Percentiles rank a stretch among this genome's conserved stretches.
Evolutionary conservation across 2,113 vertebrate genomes (phyloP).

Genomic region (Tachuris rubrigastra): DNA sequence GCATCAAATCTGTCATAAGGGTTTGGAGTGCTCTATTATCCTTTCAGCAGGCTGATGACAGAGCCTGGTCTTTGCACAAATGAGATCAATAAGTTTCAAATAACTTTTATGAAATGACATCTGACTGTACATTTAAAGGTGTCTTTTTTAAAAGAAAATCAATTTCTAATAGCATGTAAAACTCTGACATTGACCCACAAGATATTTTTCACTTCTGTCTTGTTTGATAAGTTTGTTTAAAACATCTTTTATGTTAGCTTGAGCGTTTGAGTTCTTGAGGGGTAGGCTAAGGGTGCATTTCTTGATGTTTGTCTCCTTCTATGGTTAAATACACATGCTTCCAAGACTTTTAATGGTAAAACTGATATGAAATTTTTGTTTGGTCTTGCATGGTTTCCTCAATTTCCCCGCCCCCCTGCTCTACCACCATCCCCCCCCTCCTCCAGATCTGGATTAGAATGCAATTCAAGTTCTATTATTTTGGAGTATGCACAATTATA

Average conservation of each 20-base stretch:
- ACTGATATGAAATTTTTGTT: constrained; percentile 19
- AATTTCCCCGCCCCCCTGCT: neutral
- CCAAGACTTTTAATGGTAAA: constrained; percentile 6
- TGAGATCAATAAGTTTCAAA: constrained; percentile 81
- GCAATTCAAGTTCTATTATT: constrained; percentile 36
- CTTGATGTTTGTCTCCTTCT: constrained; percentile 14
- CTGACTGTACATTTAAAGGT: constrained; percentile 66
- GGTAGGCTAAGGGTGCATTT: neutral
- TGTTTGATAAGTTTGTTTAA: constrained; percentile 68
- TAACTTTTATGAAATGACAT: constrained; percentile 74
- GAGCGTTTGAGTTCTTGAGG: neutral
- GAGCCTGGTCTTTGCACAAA: constrained; percentile 68
- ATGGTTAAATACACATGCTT: neutral
- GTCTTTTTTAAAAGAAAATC: constrained; percentile 66
- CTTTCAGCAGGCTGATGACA: constrained; percentile 76
- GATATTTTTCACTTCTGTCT: constrained; percentile 50
- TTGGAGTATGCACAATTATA: constrained; percentile 46
- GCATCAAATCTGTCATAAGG: constrained; percentile 76
- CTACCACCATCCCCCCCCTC: too few species aligned
- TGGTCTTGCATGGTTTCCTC: constrained; percentile 27
- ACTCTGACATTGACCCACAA: constrained; percentile 49
- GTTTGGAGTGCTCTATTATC: constrained; percentile 78
- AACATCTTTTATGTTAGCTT: constrained; percentile 52
- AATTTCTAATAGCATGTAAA: constrained; percentile 76
- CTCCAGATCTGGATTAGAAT: constrained; percentile 6